phyloP scores from a whole-genome alignment of 2,797 vertebrate genomes.

The Apogon hyalosoma region DNA sequence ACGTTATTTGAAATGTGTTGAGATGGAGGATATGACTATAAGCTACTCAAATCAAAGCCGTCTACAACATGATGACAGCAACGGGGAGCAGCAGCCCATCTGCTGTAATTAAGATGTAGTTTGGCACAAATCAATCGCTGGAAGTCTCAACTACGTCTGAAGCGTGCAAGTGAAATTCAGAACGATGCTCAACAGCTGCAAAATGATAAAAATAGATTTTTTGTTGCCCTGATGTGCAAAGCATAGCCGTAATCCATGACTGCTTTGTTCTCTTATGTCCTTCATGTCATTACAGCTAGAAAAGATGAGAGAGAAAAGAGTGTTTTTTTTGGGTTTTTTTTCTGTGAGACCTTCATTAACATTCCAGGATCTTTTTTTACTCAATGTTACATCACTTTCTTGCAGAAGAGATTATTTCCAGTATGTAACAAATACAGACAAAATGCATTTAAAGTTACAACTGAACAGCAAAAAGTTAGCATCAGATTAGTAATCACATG shows the following conservation, averaged over 20 bases:
- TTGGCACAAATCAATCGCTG: neutral
- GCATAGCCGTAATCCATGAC: neutral
- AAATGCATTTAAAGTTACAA: too few relatives aligned
- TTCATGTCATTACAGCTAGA: neutral
- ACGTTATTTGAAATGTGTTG: conserved; percentile 4
- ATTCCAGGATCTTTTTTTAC: neutral
- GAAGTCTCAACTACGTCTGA: too few relatives aligned
- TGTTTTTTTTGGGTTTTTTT: neutral
- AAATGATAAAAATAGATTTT: neutral
- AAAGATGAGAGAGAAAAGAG: neutral
- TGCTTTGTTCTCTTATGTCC: neutral
- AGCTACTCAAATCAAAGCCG: conserved; percentile 19
- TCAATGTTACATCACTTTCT: neutral
- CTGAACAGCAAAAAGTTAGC: too few relatives aligned
- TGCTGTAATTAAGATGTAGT: neutral
- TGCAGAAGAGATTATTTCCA: too few relatives aligned
- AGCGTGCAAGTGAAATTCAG: neutral
- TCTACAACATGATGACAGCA: conserved; percentile 5
- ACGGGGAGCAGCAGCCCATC: conserved; percentile 9
- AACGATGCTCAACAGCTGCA: neutral
- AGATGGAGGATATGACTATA: conserved; percentile 1
- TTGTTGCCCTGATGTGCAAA: neutral
- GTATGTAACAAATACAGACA: too few relatives aligned
- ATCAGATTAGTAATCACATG: too few relatives aligned
- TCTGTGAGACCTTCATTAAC: neutral